Evolutionary conservation across 2,113 vertebrate species (phyloP).

Genomic region (Etheostoma cragini): DNA sequence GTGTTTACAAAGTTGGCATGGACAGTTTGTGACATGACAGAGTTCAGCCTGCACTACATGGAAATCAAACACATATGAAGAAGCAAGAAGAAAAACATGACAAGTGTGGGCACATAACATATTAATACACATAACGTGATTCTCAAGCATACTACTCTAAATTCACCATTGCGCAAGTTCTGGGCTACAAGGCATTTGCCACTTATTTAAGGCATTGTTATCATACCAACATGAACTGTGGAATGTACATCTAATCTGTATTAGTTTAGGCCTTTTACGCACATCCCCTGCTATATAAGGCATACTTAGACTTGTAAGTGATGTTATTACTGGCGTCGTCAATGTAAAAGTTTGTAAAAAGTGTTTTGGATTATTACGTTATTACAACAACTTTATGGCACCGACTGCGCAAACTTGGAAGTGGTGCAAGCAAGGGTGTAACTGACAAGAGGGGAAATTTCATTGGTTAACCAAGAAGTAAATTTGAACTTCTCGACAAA

Average conservation of each 20-base stretch:
- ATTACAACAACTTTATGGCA: conserved; percentile 5
- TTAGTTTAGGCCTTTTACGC: background rate
- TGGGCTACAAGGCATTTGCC: background rate
- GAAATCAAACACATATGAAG: background rate
- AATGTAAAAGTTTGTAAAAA: background rate
- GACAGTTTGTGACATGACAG: background rate
- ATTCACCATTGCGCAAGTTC: background rate
- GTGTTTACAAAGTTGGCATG: background rate
- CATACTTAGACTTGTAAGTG: too few species aligned
- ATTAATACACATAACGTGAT: background rate
- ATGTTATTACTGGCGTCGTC: too few species aligned
- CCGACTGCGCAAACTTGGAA: conserved; percentile 36
- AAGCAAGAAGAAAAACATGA: conserved; percentile 26
- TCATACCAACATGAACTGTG: conserved; percentile 29
- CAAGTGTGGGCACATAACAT: conserved; percentile 4
- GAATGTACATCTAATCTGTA: background rate
- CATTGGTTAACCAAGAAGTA: conserved; percentile 56
- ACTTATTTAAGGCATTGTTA: conserved; percentile 42
- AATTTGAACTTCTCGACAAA: conserved; percentile 14
- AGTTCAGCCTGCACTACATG: background rate
- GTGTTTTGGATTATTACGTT: background rate
- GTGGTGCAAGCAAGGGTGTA: conserved; percentile 66
- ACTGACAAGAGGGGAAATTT: conserved; percentile 56
- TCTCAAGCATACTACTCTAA: background rate
- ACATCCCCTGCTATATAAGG: background rate